A percentile compares a stretch with the other conserved stretches of the same genome.
These are phyloP conservation scores for Mus caroli DNA, from an alignment of 2,797 vertebrate genomes.

Conservation along the genomic window DNA sequence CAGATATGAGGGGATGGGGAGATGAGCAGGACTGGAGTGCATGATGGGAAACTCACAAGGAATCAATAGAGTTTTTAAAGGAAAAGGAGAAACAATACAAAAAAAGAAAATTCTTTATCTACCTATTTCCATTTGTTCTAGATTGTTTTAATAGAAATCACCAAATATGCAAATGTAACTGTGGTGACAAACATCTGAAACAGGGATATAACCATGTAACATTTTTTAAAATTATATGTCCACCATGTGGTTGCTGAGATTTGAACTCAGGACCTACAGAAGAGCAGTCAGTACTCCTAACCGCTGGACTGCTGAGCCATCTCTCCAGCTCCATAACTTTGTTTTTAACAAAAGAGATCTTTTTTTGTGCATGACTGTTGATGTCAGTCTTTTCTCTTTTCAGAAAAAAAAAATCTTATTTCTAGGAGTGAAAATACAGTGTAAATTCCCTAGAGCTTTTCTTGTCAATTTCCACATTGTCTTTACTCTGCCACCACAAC, in stretches of 20 bases:
- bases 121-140: not conserved
- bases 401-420: not conserved
- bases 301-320: too few species aligned
- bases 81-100: not conserved
- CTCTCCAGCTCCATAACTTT: not conserved
- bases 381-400: not conserved
- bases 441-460: conserved; percentile 38
- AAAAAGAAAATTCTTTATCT: not conserved
- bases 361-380: not conserved
- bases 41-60: not conserved
- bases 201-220: not conserved
- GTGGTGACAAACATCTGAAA: not conserved
- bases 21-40: not conserved
- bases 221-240: not conserved
- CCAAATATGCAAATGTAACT: not conserved
- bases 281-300: too few species aligned
- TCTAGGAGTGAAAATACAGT: conserved; percentile 44
- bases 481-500: not conserved
- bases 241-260: too few species aligned
- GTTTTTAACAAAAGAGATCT: not conserved
- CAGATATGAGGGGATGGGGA: not conserved
- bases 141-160: not conserved
- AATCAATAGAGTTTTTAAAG: not conserved
- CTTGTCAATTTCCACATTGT: not conserved
- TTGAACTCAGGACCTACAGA: too few species aligned